Conservation (phyloP, 2,113 vertebrate genomes). For the Dasyprocta punctata region DNA sequence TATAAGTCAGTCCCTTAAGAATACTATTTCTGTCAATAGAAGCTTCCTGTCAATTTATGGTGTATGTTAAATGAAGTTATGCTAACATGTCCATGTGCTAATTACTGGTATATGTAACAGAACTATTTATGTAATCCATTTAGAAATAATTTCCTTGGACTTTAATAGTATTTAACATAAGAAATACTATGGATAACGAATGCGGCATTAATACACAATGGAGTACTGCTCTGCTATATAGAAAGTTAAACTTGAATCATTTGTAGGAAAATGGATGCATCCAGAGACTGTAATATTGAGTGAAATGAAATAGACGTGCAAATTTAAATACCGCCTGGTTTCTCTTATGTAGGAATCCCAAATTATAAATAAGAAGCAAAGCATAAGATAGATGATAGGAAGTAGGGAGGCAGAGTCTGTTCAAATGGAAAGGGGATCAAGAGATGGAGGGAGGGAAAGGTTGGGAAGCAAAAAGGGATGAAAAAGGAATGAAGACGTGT, state of each 20-base stretch:
- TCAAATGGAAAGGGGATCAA: neutral
- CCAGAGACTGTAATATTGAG: neutral
- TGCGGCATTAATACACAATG: neutral
- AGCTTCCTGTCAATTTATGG: constrained; percentile 25
- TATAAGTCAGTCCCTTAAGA: neutral
- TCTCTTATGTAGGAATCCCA: neutral
- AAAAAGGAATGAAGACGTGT: neutral
- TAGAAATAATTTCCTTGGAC: constrained; percentile 11
- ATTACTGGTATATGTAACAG: constrained; percentile 9
- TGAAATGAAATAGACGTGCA: neutral
- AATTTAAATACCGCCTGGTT: neutral
- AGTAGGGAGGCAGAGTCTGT: neutral
- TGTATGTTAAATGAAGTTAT: constrained; percentile 16
- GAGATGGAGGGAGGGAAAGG: neutral
- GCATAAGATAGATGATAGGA: neutral
- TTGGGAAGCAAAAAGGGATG: neutral
- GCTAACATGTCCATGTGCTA: constrained; percentile 4
- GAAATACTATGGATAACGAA: neutral
- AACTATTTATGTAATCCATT: neutral
- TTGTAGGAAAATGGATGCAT: neutral
- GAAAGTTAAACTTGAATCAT: neutral
- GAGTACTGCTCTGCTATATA: neutral
- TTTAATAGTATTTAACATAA: constrained; percentile 40
- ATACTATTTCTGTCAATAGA: constrained; percentile 19
- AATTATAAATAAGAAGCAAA: neutral